Conservation (phyloP, 2,888 invertebrate genomes). For the Dorcus parallelipipedus region DNA sequence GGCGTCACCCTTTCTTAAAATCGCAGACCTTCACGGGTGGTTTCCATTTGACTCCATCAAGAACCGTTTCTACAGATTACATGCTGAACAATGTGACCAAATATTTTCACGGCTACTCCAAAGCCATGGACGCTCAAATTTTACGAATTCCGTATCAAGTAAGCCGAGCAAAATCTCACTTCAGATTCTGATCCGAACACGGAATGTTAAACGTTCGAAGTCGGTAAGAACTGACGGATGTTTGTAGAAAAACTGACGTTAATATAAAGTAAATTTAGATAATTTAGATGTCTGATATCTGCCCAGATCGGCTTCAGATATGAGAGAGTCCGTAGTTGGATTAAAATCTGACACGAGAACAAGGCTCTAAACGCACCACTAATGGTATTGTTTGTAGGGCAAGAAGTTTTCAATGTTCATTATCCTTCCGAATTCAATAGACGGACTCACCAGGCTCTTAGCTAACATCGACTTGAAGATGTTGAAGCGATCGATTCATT, state of each 20-base stretch:
- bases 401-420: constrained; percentile 72
- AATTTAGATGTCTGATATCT: too few relatives aligned
- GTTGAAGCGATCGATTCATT: constrained; percentile 56
- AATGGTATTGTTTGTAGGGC: constrained; percentile 53
- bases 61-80: constrained; percentile 53
- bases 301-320: too few relatives aligned
- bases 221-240: too few relatives aligned
- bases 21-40: constrained; percentile 56
- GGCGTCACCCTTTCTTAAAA: constrained; percentile 67
- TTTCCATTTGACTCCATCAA: constrained; percentile 58
- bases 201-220: too few relatives aligned
- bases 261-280: too few relatives aligned
- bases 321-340: neutral
- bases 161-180: constrained; percentile 28
- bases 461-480: constrained; percentile 55
- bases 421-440: constrained; percentile 63
- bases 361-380: neutral
- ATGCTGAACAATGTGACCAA: constrained; percentile 65
- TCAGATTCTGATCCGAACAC: too few relatives aligned
- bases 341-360: constrained; percentile 1
- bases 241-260: too few relatives aligned
- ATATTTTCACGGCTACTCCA: constrained; percentile 63
- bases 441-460: constrained; percentile 60
- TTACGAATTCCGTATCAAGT: constrained; percentile 71
- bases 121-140: constrained; percentile 65